Evolutionary conservation across 2,797 vertebrate species (phyloP), one percentile per base, ranked within the genome.

Genomic region (Catamblyrhynchus diadema): DNA sequence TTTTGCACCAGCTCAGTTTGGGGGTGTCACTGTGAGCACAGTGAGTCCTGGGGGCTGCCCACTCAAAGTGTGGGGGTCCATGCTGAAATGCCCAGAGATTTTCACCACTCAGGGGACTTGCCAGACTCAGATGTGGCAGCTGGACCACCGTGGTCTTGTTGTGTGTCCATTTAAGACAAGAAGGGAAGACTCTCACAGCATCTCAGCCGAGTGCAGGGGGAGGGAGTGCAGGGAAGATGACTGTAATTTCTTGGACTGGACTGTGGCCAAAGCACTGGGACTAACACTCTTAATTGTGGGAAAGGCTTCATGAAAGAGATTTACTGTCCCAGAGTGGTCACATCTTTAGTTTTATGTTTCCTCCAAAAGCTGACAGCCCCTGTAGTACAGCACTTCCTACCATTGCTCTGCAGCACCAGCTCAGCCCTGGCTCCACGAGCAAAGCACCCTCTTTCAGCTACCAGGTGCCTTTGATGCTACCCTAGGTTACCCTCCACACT

Each of bases 291-390:
- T 89, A 93, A 95, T 95, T 96, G 95, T 97, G 96, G 94, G 95
- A 97, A 96, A 92, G 79, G 91, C 92, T 93, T 96, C 94, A 83
- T 93, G 92, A 95, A 91, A 94, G 87, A 95, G 93, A 95, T 95
- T 96, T 96, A 95, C 94, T 96, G 94, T 96, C 94, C 94, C 94
- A 91, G 86, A 96, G 96, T 91, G 96, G 89, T 94, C 95, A 96
- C 95, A 95, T 94, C 96, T 93, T 94, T 81, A 86, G 92, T 97
- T 97, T 97, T 96, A 97, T 96, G 47, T 95, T 97, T 96, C 94
- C 92, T 97, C 94, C 84, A 41, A 70, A 85, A 90, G 72, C 23
- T 95, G 94, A 95, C 86, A 88, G 64, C 70, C 83, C 51, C 59
- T 84, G 83, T 62, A 81, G 73, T 39, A 65, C 12, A 0, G 87